Conservation (phyloP, 2,888 invertebrate genomes). For the Syritta pipiens region DNA sequence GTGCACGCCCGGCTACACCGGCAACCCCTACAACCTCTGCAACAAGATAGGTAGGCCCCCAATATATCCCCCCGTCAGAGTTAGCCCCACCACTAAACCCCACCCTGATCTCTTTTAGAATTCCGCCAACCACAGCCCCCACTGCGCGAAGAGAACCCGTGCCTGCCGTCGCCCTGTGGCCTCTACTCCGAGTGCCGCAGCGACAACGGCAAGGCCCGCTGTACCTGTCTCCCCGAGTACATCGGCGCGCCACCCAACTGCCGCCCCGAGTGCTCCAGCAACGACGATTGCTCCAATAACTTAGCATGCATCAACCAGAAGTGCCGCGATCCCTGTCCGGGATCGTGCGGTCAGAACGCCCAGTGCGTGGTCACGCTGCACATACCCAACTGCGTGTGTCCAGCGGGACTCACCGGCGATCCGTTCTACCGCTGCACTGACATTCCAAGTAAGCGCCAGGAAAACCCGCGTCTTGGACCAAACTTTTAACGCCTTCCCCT, state of each 20-base stretch:
- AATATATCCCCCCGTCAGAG: background rate
- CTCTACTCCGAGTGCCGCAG: slow-evolving; percentile 86
- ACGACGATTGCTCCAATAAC: slow-evolving; percentile 85
- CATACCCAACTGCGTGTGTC: slow-evolving; percentile 87
- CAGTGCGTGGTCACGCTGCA: slow-evolving; percentile 88
- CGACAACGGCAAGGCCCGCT: slow-evolving; percentile 82
- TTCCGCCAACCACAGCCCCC: slow-evolving; percentile 53
- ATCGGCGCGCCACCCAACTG: slow-evolving; percentile 87
- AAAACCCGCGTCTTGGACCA: slow-evolving; percentile 19
- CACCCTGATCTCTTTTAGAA: slow-evolving; percentile 29
- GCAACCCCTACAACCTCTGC: slow-evolving; percentile 86
- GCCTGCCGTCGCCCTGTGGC: slow-evolving; percentile 89
- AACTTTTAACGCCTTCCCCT: background rate
- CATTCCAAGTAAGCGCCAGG: slow-evolving; percentile 73
- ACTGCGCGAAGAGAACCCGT: slow-evolving; percentile 80
- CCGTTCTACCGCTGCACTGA: slow-evolving; percentile 85
- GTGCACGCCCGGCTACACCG: slow-evolving; percentile 84
- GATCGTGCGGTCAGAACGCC: slow-evolving; percentile 88
- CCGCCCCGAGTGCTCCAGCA: slow-evolving; percentile 86
- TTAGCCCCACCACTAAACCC: background rate
- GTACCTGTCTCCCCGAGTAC: slow-evolving; percentile 85
- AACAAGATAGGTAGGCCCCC: slow-evolving; percentile 76
- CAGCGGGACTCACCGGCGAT: slow-evolving; percentile 84
- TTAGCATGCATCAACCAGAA: slow-evolving; percentile 86
- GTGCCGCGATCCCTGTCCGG: slow-evolving; percentile 88